A percentile compares a stretch with the other conserved stretches of the same genome.
These are phyloP conservation scores for Theropithecus gelada DNA, from an alignment of 2,113 vertebrate genomes.

Conservation along the genomic window DNA sequence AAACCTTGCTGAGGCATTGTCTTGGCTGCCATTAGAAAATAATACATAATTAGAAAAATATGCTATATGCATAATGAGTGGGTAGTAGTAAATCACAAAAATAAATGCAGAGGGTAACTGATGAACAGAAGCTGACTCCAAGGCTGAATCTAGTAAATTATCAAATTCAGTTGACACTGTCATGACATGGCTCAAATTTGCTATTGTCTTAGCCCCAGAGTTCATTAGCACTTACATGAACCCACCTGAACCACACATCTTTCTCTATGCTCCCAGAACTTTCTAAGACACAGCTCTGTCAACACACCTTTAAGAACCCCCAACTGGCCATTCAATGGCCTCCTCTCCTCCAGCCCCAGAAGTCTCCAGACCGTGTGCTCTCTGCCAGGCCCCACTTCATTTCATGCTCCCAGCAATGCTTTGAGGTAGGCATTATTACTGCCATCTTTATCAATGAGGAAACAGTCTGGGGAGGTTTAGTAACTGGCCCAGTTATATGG, in stretches of 20 bases:
- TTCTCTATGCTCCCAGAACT: neutral
- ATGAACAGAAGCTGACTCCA: neutral
- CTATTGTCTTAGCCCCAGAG: neutral
- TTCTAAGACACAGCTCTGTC: neutral
- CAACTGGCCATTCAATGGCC: too few relatives aligned
- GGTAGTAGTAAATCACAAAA: neutral
- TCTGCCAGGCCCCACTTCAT: neutral
- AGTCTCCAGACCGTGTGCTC: neutral
- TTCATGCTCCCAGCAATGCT: neutral
- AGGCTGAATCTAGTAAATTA: neutral
- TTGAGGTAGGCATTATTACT: rapidly evolving
- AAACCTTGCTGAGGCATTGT: neutral
- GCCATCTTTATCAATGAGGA: neutral
- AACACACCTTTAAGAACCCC: neutral
- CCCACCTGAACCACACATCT: neutral
- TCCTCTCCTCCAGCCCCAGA: neutral
- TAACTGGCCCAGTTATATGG: neutral
- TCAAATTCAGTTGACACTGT: neutral
- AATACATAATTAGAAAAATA: neutral
- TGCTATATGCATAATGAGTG: neutral
- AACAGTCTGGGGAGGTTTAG: neutral
- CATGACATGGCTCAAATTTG: neutral
- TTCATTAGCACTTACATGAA: neutral
- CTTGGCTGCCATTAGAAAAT: neutral
- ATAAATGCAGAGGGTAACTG: neutral